phyloP scores from a whole-genome alignment of 1,140 invertebrate species.

The Neuroterus valhalla region DNA sequence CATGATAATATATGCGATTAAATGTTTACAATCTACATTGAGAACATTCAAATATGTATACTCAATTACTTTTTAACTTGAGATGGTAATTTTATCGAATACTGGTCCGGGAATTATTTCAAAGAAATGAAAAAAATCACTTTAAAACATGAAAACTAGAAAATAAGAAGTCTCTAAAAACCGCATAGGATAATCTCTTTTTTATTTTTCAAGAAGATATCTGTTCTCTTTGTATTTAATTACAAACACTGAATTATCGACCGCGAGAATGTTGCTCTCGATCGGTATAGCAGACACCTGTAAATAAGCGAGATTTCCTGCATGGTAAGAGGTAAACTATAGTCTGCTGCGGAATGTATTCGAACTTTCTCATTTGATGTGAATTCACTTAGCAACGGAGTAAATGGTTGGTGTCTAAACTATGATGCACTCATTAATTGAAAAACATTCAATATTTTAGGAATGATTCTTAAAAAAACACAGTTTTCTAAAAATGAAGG shows the following conservation, averaged over 20 bases:
- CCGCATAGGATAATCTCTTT: too few relatives aligned
- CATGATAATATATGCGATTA: too few relatives aligned
- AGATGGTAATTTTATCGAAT: too few relatives aligned
- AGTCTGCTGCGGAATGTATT: conserved; percentile 6
- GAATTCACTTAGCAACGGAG: conserved; percentile 3
- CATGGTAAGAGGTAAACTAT: background rate
- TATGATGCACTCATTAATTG: background rate
- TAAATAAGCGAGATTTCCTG: background rate
- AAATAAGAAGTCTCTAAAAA: too few relatives aligned
- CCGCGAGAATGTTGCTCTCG: conserved; percentile 1
- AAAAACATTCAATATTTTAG: background rate
- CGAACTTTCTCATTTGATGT: background rate
- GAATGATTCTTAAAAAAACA: too few relatives aligned
- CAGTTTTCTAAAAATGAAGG: too few relatives aligned
- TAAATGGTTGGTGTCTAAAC: conserved; percentile 13
- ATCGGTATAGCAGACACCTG: conserved; percentile 22
- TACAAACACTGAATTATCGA: background rate
- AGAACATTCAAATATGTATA: too few relatives aligned
- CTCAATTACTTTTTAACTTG: too few relatives aligned
- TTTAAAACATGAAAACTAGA: too few relatives aligned
- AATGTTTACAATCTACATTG: too few relatives aligned
- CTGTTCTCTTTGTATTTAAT: background rate
- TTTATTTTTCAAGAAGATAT: background rate
- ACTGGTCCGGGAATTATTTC: too few relatives aligned
- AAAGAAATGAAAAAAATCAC: too few relatives aligned